Base-by-base conservation (phyloP, 2,113 vertebrate genomes). In the Mellivora capensis region DNA sequence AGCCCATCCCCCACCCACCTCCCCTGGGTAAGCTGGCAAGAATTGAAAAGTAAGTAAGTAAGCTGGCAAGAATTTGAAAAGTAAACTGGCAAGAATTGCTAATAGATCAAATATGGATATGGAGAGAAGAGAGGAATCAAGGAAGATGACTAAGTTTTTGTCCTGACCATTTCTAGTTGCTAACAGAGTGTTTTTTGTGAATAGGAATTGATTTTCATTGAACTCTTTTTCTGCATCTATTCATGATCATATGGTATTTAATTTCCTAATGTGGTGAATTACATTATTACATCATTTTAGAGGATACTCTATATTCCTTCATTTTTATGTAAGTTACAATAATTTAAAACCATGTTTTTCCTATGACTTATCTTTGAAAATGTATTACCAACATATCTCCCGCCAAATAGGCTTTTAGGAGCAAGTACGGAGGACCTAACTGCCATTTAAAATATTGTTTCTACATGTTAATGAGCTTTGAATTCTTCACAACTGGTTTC, bases 271-370 rank as follows among this genome's bases (percentile, higher is more conserved):
- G n/a, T 91, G n/a, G 44, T 42, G 21, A 96, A 64, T 86, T 82
- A 83, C n/a, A 93, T 84, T 85, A 81, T 42, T 86, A 93, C 18
- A 37, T 72, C 61, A 59, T 69, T 95, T 88, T 31, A 90, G 57
- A 59, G 57, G 21, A 59, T 10, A 59, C 9, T 81, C n/a, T 92
- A 87, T 62, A 90, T 80, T 61, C 42, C 21, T 83, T 88, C 64
- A 93, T 81, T 87, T 94, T 87, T 93, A 95, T 72, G 31, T 94
- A 91, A 94, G 14, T 80, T 85, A 44, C 11, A 85, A 76, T 93
- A 77, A 96, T 91, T 97, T 95, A 47, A 93, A 87, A 52, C 25
- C 74, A 77, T 82, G 37, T 90, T 85, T 87, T 93, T 86, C 31
- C 52, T 80, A 81, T 34, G 71, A 84, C 3, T 97, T 89, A 67